Base-by-base conservation (phyloP, 2,888 invertebrate genomes). In the Alitta virens region DNA sequence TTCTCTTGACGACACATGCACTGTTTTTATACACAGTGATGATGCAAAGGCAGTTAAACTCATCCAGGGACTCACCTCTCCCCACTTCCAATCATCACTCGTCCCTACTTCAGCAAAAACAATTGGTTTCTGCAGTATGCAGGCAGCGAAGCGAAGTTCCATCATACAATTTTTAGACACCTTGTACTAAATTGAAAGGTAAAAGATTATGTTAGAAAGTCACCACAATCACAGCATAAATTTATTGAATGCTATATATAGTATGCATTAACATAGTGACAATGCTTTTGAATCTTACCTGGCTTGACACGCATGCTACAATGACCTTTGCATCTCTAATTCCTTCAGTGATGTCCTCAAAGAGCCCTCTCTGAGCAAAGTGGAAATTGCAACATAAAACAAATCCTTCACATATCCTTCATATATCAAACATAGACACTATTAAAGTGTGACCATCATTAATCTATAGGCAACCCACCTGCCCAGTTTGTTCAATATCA, bases 321-420 rank as follows among this genome's bases (percentile, higher is more conserved):
- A 80, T 68, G 2, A 79, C 71, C 53, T 76, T 73, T 18, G 77
- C 75, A 24, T 75, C 72, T 21, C 72, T 63, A 25, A 80, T 68
- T 7, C 79, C 80, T 50, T 75, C 74, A 26, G 77, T 76, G 46
- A 80, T 77, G 53, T 79, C 79, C 51, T 77, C 75, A 69, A 77
- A 80, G 59, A 80, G 65, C 12, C 78, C 79, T 57, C 70, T 68
- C 76, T 76, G 46, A 18, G 64, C 23, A 66, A 63, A 40, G 27
- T 18, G 43, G 52, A 50, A 0, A 26, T 5, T n/a, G n/a, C n/a
- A n/a, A n/a, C n/a, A n/a, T n/a, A n/a, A n/a, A n/a, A n/a, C n/a
- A n/a, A n/a, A n/a, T n/a, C n/a, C n/a, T n/a, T n/a, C n/a, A n/a
- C n/a, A n/a, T n/a, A n/a, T n/a, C n/a, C n/a, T n/a, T n/a, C n/a